Conservation (phyloP, 1,140 invertebrate genomes). For the Drosophila hydei region DNA sequence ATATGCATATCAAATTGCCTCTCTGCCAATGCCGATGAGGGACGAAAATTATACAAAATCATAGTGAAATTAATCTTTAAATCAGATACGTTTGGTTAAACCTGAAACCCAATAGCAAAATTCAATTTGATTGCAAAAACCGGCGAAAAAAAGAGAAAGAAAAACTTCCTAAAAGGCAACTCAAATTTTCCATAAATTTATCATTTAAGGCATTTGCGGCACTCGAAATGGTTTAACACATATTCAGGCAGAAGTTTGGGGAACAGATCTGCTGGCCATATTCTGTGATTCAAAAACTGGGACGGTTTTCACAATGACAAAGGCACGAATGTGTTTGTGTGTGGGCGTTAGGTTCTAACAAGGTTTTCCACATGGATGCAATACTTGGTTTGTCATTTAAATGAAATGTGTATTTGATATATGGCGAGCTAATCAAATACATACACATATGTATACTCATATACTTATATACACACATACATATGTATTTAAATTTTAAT, state of each 20-base stretch:
- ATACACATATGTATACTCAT: no score
- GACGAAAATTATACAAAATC: not conserved
- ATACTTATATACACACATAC: no score
- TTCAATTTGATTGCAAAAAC: no score
- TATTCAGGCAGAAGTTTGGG: no score
- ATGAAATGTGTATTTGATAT: not conserved
- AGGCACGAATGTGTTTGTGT: slow-evolving; percentile 74
- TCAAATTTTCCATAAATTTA: slow-evolving; percentile 36
- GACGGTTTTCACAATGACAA: slow-evolving; percentile 80
- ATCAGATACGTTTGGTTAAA: no score
- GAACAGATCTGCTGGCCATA: slow-evolving; percentile 15
- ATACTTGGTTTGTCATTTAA: not conserved
- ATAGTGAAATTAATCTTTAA: not conserved
- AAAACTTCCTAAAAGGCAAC: not conserved
- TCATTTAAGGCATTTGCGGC: slow-evolving; percentile 71
- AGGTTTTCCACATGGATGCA: not conserved
- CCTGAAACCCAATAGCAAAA: slow-evolving; percentile 14
- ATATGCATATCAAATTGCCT: no score
- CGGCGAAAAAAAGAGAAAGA: slow-evolving; percentile 37
- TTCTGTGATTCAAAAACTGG: slow-evolving; percentile 39
- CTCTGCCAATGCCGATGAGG: no score
- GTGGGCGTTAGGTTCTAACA: slow-evolving; percentile 44
- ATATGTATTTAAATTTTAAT: no score
- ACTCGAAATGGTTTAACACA: slow-evolving; percentile 48
- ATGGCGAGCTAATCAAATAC: no score